phyloP scores from a whole-genome alignment of 2,797 vertebrate species.

The Oreochromis grahami region DNA sequence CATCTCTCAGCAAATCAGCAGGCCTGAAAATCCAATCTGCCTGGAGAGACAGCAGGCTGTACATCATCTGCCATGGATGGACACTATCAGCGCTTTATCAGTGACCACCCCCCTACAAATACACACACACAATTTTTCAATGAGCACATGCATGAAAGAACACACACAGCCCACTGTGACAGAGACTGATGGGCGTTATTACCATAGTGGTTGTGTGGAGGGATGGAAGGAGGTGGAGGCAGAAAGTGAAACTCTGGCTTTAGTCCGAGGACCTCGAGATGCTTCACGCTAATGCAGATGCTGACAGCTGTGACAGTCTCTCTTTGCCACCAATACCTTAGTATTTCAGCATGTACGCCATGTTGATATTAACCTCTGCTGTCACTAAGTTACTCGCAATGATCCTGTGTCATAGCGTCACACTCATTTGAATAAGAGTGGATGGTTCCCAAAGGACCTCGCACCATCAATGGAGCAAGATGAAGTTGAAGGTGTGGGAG shows the following conservation, averaged over 20 bases:
- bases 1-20: slow-evolving; percentile 80
- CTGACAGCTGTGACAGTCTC: slow-evolving; percentile 18
- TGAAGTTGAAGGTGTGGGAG: background rate
- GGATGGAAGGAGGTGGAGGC: slow-evolving; percentile 9
- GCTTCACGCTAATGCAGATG: slow-evolving; percentile 20
- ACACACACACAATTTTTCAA: slow-evolving; percentile 26
- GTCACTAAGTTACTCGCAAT: background rate
- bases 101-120: slow-evolving; percentile 30
- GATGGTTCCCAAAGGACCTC: background rate
- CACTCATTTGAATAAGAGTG: background rate
- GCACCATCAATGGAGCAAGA: background rate
- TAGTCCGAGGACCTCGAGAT: slow-evolving; percentile 35
- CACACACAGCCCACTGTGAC: slow-evolving; percentile 49
- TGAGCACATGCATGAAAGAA: slow-evolving; percentile 56
- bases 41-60: slow-evolving; percentile 77
- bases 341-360: background rate
- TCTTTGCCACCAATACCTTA: background rate
- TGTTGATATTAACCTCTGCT: background rate
- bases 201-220: slow-evolving; percentile 29
- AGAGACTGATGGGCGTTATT: slow-evolving; percentile 70
- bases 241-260: slow-evolving; percentile 20
- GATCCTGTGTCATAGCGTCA: background rate
- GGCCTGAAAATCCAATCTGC: slow-evolving; percentile 84
- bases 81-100: slow-evolving; percentile 80
- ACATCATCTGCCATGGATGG: slow-evolving; percentile 80